Conservation (phyloP, 2,888 invertebrate genomes). For the Lasioglossum leucozonium region DNA sequence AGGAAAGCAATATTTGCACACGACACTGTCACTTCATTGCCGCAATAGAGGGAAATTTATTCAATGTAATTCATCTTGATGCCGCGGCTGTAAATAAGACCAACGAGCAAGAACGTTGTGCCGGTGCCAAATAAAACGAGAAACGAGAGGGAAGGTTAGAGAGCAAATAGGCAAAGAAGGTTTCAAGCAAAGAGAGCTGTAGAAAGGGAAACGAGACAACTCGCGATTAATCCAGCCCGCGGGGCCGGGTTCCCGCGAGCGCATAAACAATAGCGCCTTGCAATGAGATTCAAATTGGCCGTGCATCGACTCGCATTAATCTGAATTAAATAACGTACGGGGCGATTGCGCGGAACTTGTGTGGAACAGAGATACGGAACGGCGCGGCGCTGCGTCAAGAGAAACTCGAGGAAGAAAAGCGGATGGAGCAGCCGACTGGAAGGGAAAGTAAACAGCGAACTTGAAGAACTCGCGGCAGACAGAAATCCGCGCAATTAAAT, state of each 20-base stretch:
- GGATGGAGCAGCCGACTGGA: not conserved
- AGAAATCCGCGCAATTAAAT: constrained; percentile 7
- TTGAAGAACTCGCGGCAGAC: not conserved
- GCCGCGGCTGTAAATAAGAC: not conserved
- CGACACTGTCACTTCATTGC: not conserved
- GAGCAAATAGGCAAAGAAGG: not conserved
- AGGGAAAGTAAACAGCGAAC: constrained; percentile 16
- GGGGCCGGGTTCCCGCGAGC: constrained; percentile 5
- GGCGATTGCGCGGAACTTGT: not conserved
- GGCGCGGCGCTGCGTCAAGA: not conserved
- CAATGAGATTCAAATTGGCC: constrained; percentile 11
- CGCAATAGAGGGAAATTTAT: not conserved
- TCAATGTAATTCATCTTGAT: not conserved
- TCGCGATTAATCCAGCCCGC: constrained; percentile 3
- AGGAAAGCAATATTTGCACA: not conserved
- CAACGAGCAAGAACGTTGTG: not conserved
- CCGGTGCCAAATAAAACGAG: not conserved
- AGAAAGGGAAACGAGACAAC: constrained; percentile 2
- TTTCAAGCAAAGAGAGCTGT: not conserved
- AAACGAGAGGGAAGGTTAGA: not conserved
- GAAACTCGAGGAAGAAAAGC: constrained; percentile 6
- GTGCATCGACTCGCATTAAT: not conserved
- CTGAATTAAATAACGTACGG: constrained; percentile 8
- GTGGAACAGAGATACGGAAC: not conserved
- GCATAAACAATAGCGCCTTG: constrained; percentile 9